Base-by-base conservation (phyloP, 2,797 vertebrate species). In the Melanotaenia trifasciata region DNA sequence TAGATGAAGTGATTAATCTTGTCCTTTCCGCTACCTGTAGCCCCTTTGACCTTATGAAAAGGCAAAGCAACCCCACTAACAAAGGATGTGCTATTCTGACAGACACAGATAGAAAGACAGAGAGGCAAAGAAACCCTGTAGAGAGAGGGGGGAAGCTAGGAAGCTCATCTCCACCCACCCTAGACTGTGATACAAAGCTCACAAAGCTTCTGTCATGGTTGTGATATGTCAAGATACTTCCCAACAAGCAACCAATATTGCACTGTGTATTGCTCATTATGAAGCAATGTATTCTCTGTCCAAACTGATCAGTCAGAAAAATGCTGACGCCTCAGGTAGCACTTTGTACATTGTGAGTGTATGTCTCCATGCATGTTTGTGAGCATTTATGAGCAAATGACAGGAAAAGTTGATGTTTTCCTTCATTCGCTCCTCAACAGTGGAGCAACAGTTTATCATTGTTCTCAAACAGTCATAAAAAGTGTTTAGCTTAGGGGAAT, bases 1-100 rank as follows among this genome's bases (percentile, higher is more conserved):
- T 67, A 80, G 82, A 91, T 88, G 72, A 80, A 87, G 86, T 80
- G 87, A 92, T 92, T 92, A 86, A 90, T 90, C 86, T 86, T 86
- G 84, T 89, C 88, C 78, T 90, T 89, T 90, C 82, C 66, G 77
- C 80, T 92, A 93, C 90, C 91, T 93, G 87, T 86, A 85, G 84
- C 83, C 81, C 78, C 73, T 70, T 60, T 91, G 88, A 90, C 91
- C 89, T 89, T 60, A 58, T 72, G 79, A 83, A 86, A 84, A 84
- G 84, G 71, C 67, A 80, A 53, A 67, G 62, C 62, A 65, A 26
- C 47, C 24, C 59, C 54, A 35, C 56, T 7, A 72, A 92, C 92
- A 93, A 94, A 84, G 79, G 76, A 75, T 72, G 82, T 58, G 87
- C 87, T 92, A 90, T 93, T 92, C 90, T 82, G 79, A 86, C 72